Conservation (phyloP, 1,140 invertebrate species). For the Calliphora vicina region DNA sequence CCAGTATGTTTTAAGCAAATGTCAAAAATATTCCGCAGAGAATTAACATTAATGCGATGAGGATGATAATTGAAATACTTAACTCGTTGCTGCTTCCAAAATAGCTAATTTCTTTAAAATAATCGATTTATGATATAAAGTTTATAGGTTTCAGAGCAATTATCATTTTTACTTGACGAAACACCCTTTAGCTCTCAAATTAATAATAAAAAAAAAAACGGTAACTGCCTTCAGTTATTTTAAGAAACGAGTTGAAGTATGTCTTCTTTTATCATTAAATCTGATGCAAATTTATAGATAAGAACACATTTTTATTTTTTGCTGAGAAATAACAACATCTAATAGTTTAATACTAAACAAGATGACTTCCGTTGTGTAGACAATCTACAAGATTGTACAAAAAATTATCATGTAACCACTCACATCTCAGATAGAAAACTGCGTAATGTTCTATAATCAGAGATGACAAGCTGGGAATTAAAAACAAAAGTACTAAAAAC, state of each 20-base stretch:
- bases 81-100: too few relatives aligned
- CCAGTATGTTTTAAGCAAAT: too few relatives aligned
- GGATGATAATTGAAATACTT: too few relatives aligned
- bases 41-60: too few relatives aligned
- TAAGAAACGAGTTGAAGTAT: not conserved
- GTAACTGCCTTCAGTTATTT: not conserved
- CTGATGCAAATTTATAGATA: not conserved
- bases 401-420: too few relatives aligned
- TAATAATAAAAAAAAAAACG: not conserved
- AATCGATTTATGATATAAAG: too few relatives aligned
- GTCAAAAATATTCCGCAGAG: too few relatives aligned
- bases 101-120: too few relatives aligned
- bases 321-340: not conserved
- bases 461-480: not conserved
- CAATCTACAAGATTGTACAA: not conserved
- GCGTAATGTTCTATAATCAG: not conserved
- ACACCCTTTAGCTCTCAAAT: not conserved
- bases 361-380: not conserved
- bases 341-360: not conserved
- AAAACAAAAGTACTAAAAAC: not conserved
- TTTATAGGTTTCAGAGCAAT: too few relatives aligned
- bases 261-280: not conserved
- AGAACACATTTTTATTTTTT: not conserved
- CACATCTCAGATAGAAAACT: too few relatives aligned
- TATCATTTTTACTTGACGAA: not conserved